phyloP scores from a whole-genome alignment of 2,113 vertebrate species.

The Xenotilapia caudafasciata region DNA sequence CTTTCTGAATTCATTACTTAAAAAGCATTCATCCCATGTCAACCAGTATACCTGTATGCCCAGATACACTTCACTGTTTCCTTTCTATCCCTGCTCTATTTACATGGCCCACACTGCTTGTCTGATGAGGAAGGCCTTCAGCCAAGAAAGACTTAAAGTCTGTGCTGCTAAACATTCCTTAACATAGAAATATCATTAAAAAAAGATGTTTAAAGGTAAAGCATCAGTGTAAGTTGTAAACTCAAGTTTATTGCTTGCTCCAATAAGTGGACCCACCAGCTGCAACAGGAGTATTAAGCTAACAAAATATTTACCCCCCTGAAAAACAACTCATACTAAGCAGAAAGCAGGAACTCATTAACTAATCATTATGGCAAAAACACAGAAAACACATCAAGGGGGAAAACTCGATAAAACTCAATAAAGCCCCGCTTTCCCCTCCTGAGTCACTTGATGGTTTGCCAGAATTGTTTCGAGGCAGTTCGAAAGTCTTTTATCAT shows the following conservation, averaged over 20 bases:
- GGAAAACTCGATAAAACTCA: background rate
- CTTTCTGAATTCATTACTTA: background rate
- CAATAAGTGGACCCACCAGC: background rate
- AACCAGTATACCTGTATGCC: background rate
- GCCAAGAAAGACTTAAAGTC: background rate
- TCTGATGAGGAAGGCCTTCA: background rate
- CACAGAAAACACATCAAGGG: background rate
- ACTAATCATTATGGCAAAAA: background rate
- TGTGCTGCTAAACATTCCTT: background rate
- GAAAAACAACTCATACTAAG: background rate
- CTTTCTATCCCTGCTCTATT: background rate
- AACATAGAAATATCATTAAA: background rate
- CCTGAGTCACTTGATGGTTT: background rate
- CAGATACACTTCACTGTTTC: background rate
- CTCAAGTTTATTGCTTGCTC: background rate
- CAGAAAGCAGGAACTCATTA: background rate
- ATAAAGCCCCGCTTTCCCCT: background rate
- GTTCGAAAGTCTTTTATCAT: background rate
- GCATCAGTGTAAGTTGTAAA: background rate
- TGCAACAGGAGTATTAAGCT: background rate
- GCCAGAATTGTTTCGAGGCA: background rate
- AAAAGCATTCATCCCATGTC: background rate
- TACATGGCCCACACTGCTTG: background rate
- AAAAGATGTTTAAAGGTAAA: background rate
- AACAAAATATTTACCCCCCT: background rate